Conservation (phyloP, 23 tunicate genomes). For the Corella eumyota region DNA sequence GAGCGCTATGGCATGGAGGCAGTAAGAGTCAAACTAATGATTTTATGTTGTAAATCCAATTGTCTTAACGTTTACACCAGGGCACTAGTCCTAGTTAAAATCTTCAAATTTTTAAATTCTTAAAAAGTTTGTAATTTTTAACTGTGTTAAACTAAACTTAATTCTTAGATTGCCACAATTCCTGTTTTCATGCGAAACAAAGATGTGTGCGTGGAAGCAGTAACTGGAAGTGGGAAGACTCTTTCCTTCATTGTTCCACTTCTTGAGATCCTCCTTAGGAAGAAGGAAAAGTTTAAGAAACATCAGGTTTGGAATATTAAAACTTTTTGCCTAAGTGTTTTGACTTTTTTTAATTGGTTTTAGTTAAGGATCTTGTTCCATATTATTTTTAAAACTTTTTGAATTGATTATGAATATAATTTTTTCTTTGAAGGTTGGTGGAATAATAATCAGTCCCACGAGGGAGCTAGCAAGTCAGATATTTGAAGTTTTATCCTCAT, state of each 20-base stretch:
- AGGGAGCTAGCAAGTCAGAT: conserved; percentile 92
- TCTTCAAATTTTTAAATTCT: no score
- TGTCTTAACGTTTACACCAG: no score
- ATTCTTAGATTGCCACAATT: conserved; percentile 69
- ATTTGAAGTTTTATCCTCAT: conserved; percentile 43
- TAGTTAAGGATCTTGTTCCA: no score
- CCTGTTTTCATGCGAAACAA: conserved; percentile 82
- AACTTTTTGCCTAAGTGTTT: no score
- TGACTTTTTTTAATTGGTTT: no score
- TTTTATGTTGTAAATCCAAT: no score
- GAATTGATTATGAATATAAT: no score
- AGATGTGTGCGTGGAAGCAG: conserved; percentile 95
- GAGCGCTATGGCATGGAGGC: no score
- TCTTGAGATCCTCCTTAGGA: conserved; percentile 36
- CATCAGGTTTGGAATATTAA: conserved; percentile 65
- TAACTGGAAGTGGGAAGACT: conserved; percentile 98
- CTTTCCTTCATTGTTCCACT: conserved; percentile 88
- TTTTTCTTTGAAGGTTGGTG: no score
- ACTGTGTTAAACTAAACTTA: not conserved
- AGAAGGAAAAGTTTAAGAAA: conserved; percentile 25
- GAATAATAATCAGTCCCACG: conserved; percentile 79
- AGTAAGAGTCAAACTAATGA: no score
- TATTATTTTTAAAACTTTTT: no score
- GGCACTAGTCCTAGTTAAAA: no score
- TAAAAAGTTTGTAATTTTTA: not conserved